These are phyloP conservation scores for Hyposoter didymator DNA, from an alignment of 2,888 invertebrate genomes.

Conservation along the genomic window DNA sequence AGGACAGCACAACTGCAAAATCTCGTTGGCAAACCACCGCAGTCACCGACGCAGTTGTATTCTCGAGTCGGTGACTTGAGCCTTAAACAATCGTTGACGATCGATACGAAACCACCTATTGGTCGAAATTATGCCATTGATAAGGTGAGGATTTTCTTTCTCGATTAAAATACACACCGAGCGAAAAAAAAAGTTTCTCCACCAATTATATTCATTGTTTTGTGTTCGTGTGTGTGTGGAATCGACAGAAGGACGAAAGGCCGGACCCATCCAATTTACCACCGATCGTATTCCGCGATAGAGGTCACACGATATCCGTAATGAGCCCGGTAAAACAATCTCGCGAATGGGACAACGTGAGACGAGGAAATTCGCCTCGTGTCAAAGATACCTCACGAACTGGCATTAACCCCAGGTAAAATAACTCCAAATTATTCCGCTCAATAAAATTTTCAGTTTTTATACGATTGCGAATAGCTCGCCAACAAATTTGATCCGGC, in stretches of 20 bases:
- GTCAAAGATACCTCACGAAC: conserved; percentile 87
- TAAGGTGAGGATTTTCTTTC: conserved; percentile 73
- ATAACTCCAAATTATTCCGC: not conserved
- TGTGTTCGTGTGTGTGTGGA: conserved; percentile 22
- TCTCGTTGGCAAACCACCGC: conserved; percentile 86
- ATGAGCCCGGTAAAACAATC: conserved; percentile 89
- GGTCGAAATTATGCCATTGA: conserved; percentile 79
- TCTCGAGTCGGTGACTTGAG: conserved; percentile 83
- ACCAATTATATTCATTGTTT: not conserved
- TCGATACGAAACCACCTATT: conserved; percentile 82
- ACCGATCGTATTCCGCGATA: conserved; percentile 85
- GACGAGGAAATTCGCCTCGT: conserved; percentile 81
- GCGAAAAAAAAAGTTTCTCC: not conserved
- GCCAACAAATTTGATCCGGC: not conserved
- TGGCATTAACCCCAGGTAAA: conserved; percentile 91
- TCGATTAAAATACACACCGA: not conserved
- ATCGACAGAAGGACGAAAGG: conserved; percentile 79
- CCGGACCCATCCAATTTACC: conserved; percentile 83
- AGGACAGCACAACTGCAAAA: conserved; percentile 74
- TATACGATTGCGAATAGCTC: not conserved
- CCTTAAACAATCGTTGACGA: conserved; percentile 75
- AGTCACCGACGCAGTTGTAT: conserved; percentile 88
- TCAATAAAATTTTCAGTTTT: not conserved
- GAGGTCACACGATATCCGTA: conserved; percentile 94
- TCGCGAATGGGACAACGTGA: conserved; percentile 83